Evolutionary conservation across 2,113 vertebrate species (phyloP).

Genomic region (Salminus brasiliensis): DNA sequence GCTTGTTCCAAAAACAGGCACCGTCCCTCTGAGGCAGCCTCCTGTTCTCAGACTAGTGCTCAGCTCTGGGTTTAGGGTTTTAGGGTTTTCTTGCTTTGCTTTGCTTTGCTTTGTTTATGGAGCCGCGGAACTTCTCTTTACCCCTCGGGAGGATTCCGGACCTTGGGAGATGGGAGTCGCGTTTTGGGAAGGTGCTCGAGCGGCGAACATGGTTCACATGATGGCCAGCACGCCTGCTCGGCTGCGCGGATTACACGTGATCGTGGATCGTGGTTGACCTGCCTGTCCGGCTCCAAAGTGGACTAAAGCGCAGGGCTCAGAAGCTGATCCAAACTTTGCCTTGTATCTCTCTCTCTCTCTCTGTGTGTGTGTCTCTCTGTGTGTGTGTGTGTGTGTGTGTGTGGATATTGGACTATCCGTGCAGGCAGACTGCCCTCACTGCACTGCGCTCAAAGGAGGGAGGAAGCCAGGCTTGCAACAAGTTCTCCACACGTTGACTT

Average conservation of each 20-base stretch:
- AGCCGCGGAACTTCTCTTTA: neutral
- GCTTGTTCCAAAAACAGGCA: conserved; percentile 23
- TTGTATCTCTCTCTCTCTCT: neutral
- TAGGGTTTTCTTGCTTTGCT: neutral
- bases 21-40: neutral
- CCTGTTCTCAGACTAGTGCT: neutral
- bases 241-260: conserved; percentile 49
- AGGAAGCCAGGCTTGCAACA: no score
- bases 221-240: conserved; percentile 17
- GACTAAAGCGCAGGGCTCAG: neutral
- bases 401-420: neutral
- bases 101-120: neutral
- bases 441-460: neutral
- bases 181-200: neutral
- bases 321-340: neutral
- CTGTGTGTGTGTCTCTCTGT: no score
- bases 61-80: no score
- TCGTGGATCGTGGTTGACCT: conserved; percentile 39
- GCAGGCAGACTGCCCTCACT: neutral
- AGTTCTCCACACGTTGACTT: conserved; percentile 10
- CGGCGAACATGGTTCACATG: conserved; percentile 41
- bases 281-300: conserved; percentile 1
- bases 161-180: conserved; percentile 36
- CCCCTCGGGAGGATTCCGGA: conserved; percentile 55
- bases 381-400: no score